phyloP scores from a whole-genome alignment of 1,140 invertebrate genomes.

The Drosophila tristis region DNA sequence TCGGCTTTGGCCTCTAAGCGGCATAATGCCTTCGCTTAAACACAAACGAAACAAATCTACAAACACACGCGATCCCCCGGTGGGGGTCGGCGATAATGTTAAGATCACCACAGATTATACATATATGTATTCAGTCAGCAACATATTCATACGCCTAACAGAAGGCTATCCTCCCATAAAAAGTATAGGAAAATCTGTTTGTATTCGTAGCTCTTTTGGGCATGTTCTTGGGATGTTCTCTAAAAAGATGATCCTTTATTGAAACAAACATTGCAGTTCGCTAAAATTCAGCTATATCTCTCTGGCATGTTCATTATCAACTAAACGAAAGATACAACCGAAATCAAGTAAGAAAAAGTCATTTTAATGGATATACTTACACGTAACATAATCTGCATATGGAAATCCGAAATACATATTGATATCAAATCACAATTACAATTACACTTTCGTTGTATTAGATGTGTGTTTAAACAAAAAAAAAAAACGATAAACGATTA shows the following conservation, averaged over 20 bases:
- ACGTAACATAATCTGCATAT: slow-evolving; percentile 40
- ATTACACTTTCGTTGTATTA: slow-evolving; percentile 62
- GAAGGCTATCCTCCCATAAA: too few relatives aligned
- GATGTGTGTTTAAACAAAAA: slow-evolving; percentile 63
- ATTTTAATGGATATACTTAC: slow-evolving; percentile 43
- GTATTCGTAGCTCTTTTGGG: slow-evolving; percentile 2
- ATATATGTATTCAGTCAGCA: neutral
- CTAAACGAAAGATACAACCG: slow-evolving; percentile 60
- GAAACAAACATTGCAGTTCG: slow-evolving; percentile 59
- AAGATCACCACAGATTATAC: slow-evolving; percentile 35
- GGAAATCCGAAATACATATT: slow-evolving; percentile 49
- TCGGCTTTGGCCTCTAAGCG: slow-evolving; percentile 71
- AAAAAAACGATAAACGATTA: slow-evolving; percentile 21
- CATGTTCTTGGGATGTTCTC: neutral
- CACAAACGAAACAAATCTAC: slow-evolving; percentile 32
- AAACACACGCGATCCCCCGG: slow-evolving; percentile 25
- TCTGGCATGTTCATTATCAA: slow-evolving; percentile 63
- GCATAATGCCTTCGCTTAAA: slow-evolving; percentile 29
- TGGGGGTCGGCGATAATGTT: slow-evolving; percentile 19
- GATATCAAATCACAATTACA: slow-evolving; percentile 46
- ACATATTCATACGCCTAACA: slow-evolving; percentile 11
- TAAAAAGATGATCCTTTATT: slow-evolving; percentile 21
- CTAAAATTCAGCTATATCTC: neutral
- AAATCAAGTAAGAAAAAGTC: slow-evolving; percentile 57
- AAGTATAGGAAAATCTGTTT: neutral